phyloP scores from a whole-genome alignment of 2,888 invertebrate genomes.

The Tiliacea aurago region DNA sequence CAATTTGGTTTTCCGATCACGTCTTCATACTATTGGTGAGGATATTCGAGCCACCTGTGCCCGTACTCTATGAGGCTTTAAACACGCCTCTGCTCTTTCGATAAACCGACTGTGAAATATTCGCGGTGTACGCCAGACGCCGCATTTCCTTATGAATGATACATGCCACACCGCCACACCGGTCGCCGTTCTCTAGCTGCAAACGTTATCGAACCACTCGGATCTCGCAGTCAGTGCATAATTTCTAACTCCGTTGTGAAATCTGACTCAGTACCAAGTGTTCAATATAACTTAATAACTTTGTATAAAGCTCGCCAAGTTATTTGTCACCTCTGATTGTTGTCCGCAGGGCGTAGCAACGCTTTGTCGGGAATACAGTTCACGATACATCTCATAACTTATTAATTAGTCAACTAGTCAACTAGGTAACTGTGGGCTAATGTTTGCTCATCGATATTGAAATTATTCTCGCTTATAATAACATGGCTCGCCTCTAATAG shows the following conservation, averaged over 20 bases:
- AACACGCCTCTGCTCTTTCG: conserved; percentile 86
- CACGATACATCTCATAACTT: conserved; percentile 33
- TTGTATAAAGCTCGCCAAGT: conserved; percentile 60
- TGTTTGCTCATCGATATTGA: conserved; percentile 19
- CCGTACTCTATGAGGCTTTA: conserved; percentile 89
- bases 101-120: conserved; percentile 90
- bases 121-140: conserved; percentile 82
- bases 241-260: conserved; percentile 70
- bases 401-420: conserved; percentile 19
- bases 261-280: conserved; percentile 64
- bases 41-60: conserved; percentile 89
- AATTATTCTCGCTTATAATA: not conserved
- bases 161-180: conserved; percentile 81
- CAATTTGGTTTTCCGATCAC: conserved; percentile 88
- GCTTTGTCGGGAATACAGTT: conserved; percentile 14
- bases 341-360: conserved; percentile 31
- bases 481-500: not conserved
- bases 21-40: conserved; percentile 88
- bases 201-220: conserved; percentile 73
- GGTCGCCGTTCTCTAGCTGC: conserved; percentile 69
- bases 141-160: conserved; percentile 89
- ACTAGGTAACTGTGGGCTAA: conserved; percentile 8
- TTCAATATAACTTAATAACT: conserved; percentile 65
- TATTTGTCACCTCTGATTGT: conserved; percentile 60
- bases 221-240: conserved; percentile 75